Percentiles rank a stretch among this genome's conserved stretches.
Evolutionary conservation across 2,888 invertebrate genomes (phyloP).

Genomic region (Marronus borbonicus): DNA sequence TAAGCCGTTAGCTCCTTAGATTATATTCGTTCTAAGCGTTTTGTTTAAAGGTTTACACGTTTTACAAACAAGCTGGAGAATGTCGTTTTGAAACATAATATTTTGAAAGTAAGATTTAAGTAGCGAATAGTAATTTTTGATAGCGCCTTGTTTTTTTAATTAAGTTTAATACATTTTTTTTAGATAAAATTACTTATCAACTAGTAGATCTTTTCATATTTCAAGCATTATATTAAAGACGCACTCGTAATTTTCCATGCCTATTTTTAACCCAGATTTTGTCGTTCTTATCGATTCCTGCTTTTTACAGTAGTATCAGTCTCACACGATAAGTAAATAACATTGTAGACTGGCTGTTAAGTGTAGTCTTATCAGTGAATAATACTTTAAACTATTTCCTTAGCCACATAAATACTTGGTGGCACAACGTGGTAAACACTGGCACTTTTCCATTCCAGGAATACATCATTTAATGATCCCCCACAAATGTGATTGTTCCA

Average conservation of each 20-base stretch:
- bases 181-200: background rate
- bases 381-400: constrained; percentile 1
- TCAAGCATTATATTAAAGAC: background rate
- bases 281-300: background rate
- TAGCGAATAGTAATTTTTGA: too few relatives aligned
- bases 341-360: background rate
- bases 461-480: too few relatives aligned
- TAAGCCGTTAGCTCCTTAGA: too few relatives aligned
- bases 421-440: too few relatives aligned
- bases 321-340: background rate
- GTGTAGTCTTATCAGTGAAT: background rate
- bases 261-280: background rate
- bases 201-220: background rate
- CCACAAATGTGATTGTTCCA: too few relatives aligned
- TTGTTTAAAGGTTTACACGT: too few relatives aligned
- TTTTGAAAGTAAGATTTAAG: too few relatives aligned
- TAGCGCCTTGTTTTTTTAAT: background rate
- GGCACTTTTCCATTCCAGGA: too few relatives aligned
- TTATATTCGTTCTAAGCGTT: too few relatives aligned
- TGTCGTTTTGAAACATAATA: too few relatives aligned
- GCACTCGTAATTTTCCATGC: background rate
- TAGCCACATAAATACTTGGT: background rate
- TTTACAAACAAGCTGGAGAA: too few relatives aligned
- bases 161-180: background rate
- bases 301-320: background rate